Evolutionary conservation across 2,113 vertebrate genomes (phyloP), one percentile per base, ranked within the genome.

Genomic region (Bambusicola thoracicus): DNA sequence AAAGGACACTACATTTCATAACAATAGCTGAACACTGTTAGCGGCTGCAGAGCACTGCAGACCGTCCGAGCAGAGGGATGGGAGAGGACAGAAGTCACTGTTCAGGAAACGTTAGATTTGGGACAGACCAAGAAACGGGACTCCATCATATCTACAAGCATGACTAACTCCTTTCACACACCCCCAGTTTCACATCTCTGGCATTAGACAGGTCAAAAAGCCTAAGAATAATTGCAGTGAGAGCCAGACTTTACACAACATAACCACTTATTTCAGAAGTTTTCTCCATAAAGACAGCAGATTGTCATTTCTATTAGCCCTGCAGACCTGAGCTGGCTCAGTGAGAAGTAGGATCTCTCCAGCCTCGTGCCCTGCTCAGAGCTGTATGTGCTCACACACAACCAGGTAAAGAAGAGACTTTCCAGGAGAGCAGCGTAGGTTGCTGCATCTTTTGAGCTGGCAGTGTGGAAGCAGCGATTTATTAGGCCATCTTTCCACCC

Each of bases 91-190:
- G 34, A 59, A 94, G 73, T 80, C 25, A 59, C 49, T 25, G 14
- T 61, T 86, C 90, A 77, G 72, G 69, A 81, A 81, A 94, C 70
- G 93, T 70, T 74, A 83, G 46, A 85, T 51, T 75, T 86, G 61
- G 63, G 44, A 18, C 40, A 89, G 56, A 44, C 41, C 40, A 40
- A 16, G 36, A 81, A 83, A 67, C 8, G 36, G 30, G 58, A 67
- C 46, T 90, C 56, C 65, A 41, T 68, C 69, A 81, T 88, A 87
- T 62, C 89, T 93, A 62, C 44, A 65, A 88, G 51, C 10, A 85
- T 38, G 70, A 89, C 68, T 89, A 59, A 70, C 58, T 56, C 86
- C 92, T 92, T 90, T 34, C 40, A 72, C 46, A 69, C 59, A 73
- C 66, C 68, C 58, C 36, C 7, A 2, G 74, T 86, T 67, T 73